These are phyloP conservation scores for Pantala flavescens DNA, from an alignment of 1,140 invertebrate species.

Conservation along the genomic window DNA sequence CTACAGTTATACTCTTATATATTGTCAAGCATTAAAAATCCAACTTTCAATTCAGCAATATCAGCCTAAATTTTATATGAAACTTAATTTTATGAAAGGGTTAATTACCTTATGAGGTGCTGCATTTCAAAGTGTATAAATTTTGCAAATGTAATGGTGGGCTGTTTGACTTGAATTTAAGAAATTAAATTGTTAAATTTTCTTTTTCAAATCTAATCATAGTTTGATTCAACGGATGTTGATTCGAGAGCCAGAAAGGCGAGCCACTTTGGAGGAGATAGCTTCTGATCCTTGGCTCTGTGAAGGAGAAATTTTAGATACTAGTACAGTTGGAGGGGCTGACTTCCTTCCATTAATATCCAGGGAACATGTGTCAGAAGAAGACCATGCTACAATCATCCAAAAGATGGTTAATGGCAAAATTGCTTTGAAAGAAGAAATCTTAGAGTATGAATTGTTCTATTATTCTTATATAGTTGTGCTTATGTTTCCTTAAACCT, in stretches of 20 bases:
- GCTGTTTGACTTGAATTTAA: too few species aligned
- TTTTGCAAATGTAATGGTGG: too few species aligned
- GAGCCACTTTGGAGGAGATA: constrained; percentile 82
- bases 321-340: constrained; percentile 25
- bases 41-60: too few species aligned
- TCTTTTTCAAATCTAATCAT: constrained; percentile 26
- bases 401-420: constrained; percentile 93
- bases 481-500: too few species aligned
- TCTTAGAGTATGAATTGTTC: constrained; percentile 58
- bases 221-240: constrained; percentile 87
- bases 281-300: constrained; percentile 78
- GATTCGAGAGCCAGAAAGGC: constrained; percentile 79
- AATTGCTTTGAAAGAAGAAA: constrained; percentile 89
- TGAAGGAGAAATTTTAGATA: constrained; percentile 35
- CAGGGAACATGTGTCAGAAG: constrained; percentile 73
- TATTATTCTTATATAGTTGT: too few species aligned
- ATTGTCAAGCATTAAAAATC: too few species aligned
- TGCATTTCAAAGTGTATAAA: too few species aligned
- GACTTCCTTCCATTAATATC: constrained; percentile 61
- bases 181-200: too few species aligned
- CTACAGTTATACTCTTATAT: too few species aligned
- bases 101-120: too few species aligned
- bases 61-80: too few species aligned
- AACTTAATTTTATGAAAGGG: too few species aligned
- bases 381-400: constrained; percentile 83